Evolutionary conservation across 2,888 invertebrate genomes (phyloP), one percentile per base, ranked within the genome.

Genomic region (Chironomus tentans): DNA sequence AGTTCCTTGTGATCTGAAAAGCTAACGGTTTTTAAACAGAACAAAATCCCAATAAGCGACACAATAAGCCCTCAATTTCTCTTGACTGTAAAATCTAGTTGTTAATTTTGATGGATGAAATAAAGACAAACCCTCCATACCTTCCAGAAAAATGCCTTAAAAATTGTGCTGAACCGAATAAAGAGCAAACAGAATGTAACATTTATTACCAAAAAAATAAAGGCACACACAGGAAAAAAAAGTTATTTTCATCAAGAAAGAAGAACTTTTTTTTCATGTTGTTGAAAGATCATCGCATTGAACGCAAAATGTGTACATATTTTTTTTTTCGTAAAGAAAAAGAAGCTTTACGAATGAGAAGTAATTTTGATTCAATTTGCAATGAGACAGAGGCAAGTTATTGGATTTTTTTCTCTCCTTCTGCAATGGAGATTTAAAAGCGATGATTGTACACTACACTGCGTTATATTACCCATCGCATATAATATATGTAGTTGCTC

Each of bases 291-390:
- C 24, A 28, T 22, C 18, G 68, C n/a, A 68, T 13, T 24, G 68
- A 68, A 38, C 28, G 24, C 28, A 15, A 38, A 68, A 28, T 38
- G 62, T 21, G 12, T 21, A 22, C 62, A 24, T 13, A 15, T 18
- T 1, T 56, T 5, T 56, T 56, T 10, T 7, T 38, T 10, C 38
- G 10, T 38, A 38, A 38, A 38, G 38, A 38, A 38, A 38, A 38
- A 38, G 38, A 38, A 38, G 38, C 38, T 38, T 38, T 38, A 38
- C 38, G 38, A 38, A 38, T 38, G 38, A 38, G 38, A 65, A 21
- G 71, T 71, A 71, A 71, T 71, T 71, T 50, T 56, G 71, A 56
- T 71, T 71, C 71, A 71, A 71, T 71, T 71, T 71, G 56, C 71
- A 71, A 50, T 24, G 50, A 71, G 46, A 65, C 18, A 65, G 18